Evolutionary conservation across 2,797 vertebrate species (phyloP).

Genomic region (Discoglossus pictus): DNA sequence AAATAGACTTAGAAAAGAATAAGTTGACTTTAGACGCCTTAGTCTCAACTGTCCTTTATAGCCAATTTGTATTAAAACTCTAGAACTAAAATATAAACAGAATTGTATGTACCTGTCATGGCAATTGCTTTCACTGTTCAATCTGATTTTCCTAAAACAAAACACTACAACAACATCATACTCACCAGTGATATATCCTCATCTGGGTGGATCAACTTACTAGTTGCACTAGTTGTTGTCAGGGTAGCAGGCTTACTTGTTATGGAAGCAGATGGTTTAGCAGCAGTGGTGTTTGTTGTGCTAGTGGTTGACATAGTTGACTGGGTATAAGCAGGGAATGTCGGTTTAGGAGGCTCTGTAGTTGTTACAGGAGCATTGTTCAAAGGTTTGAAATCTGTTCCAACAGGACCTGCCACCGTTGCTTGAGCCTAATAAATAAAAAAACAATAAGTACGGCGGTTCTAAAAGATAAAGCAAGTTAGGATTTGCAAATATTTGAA

Average conservation of each 20-base stretch:
- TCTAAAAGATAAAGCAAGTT: too few relatives aligned
- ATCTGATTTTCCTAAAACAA: not conserved
- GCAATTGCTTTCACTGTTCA: not conserved
- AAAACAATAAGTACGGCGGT: conserved; percentile 49
- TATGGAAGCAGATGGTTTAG: conserved; percentile 89
- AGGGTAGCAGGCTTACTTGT: conserved; percentile 97
- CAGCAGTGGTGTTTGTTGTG: conserved; percentile 92
- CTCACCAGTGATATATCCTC: conserved; percentile 99
- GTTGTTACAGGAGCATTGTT: conserved; percentile 78
- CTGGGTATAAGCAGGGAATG: conserved; percentile 98
- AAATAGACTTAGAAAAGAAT: too few relatives aligned
- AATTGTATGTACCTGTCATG: not conserved
- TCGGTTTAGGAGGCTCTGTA: conserved; percentile 90
- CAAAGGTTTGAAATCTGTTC: conserved; percentile 86
- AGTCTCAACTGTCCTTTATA: too few relatives aligned
- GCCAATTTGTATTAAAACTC: too few relatives aligned
- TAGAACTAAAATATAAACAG: not conserved
- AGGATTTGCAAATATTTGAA: too few relatives aligned
- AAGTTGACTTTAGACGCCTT: too few relatives aligned
- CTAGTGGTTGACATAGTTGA: conserved; percentile 90
- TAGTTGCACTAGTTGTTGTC: conserved; percentile 97
- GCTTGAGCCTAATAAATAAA: conserved; percentile 84
- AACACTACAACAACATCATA: conserved; percentile 49
- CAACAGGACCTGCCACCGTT: conserved; percentile 81
- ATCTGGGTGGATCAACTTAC: conserved; percentile 99